Conservation (phyloP, 2,888 invertebrate species). For the Halocaridina rubra region DNA sequence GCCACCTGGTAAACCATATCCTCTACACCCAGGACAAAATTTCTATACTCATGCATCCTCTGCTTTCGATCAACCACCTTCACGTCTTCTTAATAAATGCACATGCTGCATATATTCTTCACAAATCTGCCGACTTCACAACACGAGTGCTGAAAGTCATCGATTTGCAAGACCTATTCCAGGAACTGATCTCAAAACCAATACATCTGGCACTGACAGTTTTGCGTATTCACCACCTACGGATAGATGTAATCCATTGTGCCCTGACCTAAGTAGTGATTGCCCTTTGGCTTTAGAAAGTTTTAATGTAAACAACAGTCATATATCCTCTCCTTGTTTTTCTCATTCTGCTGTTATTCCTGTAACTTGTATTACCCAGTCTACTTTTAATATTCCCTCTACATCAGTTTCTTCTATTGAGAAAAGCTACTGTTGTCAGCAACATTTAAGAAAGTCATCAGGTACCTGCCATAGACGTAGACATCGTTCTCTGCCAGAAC, state of each 20-base stretch:
- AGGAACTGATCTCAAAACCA: too few relatives aligned
- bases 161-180: too few relatives aligned
- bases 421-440: neutral
- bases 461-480: neutral
- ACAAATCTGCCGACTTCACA: neutral
- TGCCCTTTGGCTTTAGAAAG: too few relatives aligned
- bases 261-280: neutral
- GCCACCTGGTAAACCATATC: constrained; percentile 5
- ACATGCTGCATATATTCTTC: neutral
- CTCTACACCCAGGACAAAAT: neutral
- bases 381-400: too few relatives aligned
- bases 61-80: neutral
- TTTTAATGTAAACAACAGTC: too few relatives aligned
- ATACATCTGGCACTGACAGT: too few relatives aligned
- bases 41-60: too few relatives aligned
- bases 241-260: neutral
- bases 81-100: neutral
- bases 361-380: too few relatives aligned
- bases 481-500: constrained; percentile 36
- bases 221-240: too few relatives aligned
- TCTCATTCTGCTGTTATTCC: too few relatives aligned
- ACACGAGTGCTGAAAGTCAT: too few relatives aligned
- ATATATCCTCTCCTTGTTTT: too few relatives aligned
- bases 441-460: neutral
- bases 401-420: neutral